Evolutionary conservation across 2,113 vertebrate genomes (phyloP).

Genomic region (Menidia beryllina): DNA sequence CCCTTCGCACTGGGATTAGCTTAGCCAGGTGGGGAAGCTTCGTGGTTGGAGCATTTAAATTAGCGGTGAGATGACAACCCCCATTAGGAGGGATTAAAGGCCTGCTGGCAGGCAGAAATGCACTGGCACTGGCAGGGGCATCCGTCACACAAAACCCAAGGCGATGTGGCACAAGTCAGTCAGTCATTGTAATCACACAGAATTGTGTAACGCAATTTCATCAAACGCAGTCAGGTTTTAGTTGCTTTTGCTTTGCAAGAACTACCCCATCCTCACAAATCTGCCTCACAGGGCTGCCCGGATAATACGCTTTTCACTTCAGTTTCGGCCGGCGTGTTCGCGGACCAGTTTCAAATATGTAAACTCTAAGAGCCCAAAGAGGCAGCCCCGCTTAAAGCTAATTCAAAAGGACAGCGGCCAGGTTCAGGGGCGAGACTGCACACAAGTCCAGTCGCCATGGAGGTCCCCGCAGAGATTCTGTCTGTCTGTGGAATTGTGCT

Average conservation of each 20-base stretch:
- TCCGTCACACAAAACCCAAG: conserved; percentile 80
- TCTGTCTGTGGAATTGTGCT: conserved; percentile 69
- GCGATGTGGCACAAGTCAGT: conserved; percentile 80
- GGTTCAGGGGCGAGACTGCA: conserved; percentile 69
- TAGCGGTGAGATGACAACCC: conserved; percentile 85
- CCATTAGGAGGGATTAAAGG: conserved; percentile 88
- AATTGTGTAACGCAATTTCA: conserved; percentile 38
- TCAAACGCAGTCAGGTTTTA: neutral
- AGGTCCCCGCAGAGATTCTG: conserved; percentile 65
- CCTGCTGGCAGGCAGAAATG: conserved; percentile 81
- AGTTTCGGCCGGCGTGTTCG: neutral
- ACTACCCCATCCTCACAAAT: neutral
- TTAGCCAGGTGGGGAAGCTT: conserved; percentile 81
- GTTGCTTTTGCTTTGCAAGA: neutral
- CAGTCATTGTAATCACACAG: conserved; percentile 50
- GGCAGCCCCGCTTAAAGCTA: conserved; percentile 61
- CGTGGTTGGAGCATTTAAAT: conserved; percentile 86
- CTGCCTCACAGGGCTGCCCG: conserved; percentile 2
- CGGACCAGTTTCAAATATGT: conserved; percentile 15
- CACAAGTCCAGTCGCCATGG: conserved; percentile 61
- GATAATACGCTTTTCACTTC: conserved; percentile 9
- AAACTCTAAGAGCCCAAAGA: conserved; percentile 31
- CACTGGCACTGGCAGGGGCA: conserved; percentile 82
- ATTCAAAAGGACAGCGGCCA: conserved; percentile 74
- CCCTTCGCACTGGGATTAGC: conserved; percentile 80